These are phyloP conservation scores for Benthosema pterotum DNA, from an alignment of 2,797 vertebrate species.

Conservation along the genomic window DNA sequence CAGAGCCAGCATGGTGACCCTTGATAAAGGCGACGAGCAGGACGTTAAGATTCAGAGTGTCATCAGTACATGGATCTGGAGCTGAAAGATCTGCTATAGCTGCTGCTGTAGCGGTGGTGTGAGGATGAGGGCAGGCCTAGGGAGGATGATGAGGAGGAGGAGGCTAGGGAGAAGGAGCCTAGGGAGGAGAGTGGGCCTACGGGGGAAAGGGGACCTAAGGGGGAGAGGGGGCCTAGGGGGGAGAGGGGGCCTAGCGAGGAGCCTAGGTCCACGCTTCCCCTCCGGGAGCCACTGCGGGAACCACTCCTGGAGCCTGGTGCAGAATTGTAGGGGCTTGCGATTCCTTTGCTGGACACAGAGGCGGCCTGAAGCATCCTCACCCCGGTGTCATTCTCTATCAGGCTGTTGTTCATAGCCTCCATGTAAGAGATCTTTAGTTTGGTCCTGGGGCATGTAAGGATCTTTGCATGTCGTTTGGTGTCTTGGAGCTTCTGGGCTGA, in stretches of 20 bases:
- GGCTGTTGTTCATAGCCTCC: conserved; percentile 90
- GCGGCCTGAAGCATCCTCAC: conserved; percentile 92
- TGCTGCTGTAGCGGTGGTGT: conserved; percentile 38
- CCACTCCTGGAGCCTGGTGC: conserved; percentile 88
- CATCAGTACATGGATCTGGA: conserved; percentile 34
- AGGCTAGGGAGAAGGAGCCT: conserved; percentile 43
- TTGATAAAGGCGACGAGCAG: conserved; percentile 14
- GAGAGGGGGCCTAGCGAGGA: conserved; percentile 61
- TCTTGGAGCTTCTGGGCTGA: conserved; percentile 89
- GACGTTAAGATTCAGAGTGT: conserved; percentile 28
- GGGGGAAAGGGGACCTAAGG: conserved; percentile 53
- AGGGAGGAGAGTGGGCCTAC: conserved; percentile 51
- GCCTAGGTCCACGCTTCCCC: conserved; percentile 88
- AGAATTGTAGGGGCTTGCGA: conserved; percentile 95
- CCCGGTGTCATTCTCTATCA: conserved; percentile 90
- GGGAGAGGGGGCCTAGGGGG: conserved; percentile 53
- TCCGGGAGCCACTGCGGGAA: conserved; percentile 78
- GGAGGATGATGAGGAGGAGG: conserved; percentile 59
- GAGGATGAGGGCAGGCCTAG: conserved; percentile 46
- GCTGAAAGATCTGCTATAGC: conserved; percentile 29
- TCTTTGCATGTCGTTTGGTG: conserved; percentile 84
- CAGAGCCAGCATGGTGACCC: neutral
- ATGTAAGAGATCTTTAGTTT: conserved; percentile 96
- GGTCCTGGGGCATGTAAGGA: conserved; percentile 94
- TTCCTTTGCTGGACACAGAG: conserved; percentile 88